A percentile compares a stretch with the other conserved stretches of the same genome.
Conservation (phyloP, 2,888 invertebrate species). For the Malthinus seriepunctatus region DNA sequence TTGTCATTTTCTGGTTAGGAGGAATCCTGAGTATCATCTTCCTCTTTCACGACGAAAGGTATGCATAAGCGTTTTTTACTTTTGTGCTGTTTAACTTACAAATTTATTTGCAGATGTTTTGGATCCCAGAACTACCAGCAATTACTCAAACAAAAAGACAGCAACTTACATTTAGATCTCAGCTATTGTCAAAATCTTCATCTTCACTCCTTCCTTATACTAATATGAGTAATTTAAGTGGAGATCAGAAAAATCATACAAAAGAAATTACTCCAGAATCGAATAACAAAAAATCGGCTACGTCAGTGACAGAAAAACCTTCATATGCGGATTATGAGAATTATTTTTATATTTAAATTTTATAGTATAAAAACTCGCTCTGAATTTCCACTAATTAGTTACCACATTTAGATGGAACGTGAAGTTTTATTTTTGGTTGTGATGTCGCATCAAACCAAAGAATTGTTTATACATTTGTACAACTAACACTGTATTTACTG, state of each 20-base stretch:
- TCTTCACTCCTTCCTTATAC: conserved; percentile 44
- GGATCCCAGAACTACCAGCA: conserved; percentile 59
- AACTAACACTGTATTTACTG: conserved; percentile 1
- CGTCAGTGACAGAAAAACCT: conserved; percentile 42
- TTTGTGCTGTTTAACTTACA: not conserved
- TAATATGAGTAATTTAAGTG: conserved; percentile 40
- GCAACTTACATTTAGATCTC: conserved; percentile 42
- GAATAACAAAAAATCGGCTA: conserved; percentile 12
- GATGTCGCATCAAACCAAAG: conserved; percentile 17
- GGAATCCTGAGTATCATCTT: conserved; percentile 74
- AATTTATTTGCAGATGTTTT: conserved; percentile 57
- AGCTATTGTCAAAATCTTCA: conserved; percentile 52
- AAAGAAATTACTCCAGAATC: conserved; percentile 41
- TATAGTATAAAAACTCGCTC: not conserved
- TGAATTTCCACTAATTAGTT: not conserved
- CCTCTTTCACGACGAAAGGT: conserved; percentile 60
- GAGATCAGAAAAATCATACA: conserved; percentile 40
- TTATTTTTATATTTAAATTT: conserved; percentile 64
- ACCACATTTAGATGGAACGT: conserved; percentile 2
- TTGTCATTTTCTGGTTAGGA: conserved; percentile 81
- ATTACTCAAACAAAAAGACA: conserved; percentile 54
- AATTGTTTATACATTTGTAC: not conserved
- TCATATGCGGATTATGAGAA: conserved; percentile 68
- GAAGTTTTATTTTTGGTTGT: conserved; percentile 12
- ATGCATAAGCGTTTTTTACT: conserved; percentile 13